phyloP scores from a whole-genome alignment of 2,888 invertebrate species.

The Phortica okadai region DNA sequence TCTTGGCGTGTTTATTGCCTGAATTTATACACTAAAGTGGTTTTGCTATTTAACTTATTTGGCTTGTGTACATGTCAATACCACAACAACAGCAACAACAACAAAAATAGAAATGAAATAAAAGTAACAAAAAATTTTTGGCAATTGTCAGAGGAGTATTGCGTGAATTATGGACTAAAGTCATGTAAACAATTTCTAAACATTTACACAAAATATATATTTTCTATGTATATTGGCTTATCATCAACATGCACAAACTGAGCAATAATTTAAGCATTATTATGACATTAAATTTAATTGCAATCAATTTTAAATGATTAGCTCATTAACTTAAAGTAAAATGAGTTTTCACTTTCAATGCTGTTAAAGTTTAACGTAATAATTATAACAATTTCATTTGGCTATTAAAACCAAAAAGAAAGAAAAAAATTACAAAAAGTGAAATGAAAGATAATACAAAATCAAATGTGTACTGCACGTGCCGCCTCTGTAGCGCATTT shows the following conservation, averaged over 20 bases:
- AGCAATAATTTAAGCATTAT: too few species aligned
- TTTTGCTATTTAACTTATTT: not conserved
- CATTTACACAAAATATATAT: too few species aligned
- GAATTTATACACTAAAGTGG: not conserved
- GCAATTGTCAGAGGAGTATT: not conserved
- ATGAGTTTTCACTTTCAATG: conserved; percentile 29
- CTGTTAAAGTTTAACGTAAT: conserved; percentile 1
- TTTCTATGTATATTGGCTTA: too few species aligned
- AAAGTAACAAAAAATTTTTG: not conserved
- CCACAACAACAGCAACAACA: not conserved
- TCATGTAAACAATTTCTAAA: too few species aligned
- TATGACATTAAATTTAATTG: too few species aligned
- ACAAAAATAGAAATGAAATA: not conserved
- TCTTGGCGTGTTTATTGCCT: not conserved
- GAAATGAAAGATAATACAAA: too few species aligned
- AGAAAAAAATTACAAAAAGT: too few species aligned
- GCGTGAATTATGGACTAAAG: too few species aligned
- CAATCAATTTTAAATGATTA: not conserved
- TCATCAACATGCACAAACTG: too few species aligned
- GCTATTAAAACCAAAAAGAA: not conserved
- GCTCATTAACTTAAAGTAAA: not conserved
- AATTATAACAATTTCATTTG: not conserved
- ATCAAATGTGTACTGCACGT: too few species aligned
- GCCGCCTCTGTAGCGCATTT: not conserved
- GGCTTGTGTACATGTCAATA: not conserved